These are phyloP conservation scores for Oreochromis grahami DNA, from an alignment of 2,797 vertebrate genomes.

Conservation along the genomic window DNA sequence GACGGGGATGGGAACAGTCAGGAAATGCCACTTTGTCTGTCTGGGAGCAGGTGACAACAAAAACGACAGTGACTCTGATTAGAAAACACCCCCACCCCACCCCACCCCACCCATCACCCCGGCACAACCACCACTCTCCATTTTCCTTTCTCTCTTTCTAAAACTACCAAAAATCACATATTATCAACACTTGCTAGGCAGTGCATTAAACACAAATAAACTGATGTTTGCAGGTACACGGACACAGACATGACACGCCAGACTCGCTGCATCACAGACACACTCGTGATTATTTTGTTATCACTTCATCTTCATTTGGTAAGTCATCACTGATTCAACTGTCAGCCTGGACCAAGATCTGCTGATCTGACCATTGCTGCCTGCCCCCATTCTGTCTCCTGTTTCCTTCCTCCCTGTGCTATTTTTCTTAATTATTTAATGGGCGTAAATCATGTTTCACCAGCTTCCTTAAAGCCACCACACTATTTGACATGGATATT, in stretches of 20 bases:
- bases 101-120: background rate
- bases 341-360: constrained; percentile 89
- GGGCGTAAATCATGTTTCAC: constrained; percentile 8
- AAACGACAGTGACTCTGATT: constrained; percentile 73
- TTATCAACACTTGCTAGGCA: constrained; percentile 47
- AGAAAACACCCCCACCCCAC: constrained; percentile 56
- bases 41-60: constrained; percentile 72
- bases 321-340: constrained; percentile 90
- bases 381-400: background rate
- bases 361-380: constrained; percentile 70
- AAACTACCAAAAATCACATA: constrained; percentile 42
- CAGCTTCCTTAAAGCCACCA: background rate
- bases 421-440: constrained; percentile 10
- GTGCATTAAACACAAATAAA: constrained; percentile 36
- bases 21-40: constrained; percentile 77
- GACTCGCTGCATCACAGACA: constrained; percentile 2
- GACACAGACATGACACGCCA: background rate
- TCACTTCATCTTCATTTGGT: constrained; percentile 93
- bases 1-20: constrained; percentile 69
- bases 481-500: background rate
- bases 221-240: constrained; percentile 28
- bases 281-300: constrained; percentile 73
- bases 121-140: constrained; percentile 5
- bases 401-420: background rate
- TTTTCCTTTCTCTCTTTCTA: constrained; percentile 3